Conservation (phyloP, 2,797 vertebrate genomes). For the Hemibagrus guttatus region DNA sequence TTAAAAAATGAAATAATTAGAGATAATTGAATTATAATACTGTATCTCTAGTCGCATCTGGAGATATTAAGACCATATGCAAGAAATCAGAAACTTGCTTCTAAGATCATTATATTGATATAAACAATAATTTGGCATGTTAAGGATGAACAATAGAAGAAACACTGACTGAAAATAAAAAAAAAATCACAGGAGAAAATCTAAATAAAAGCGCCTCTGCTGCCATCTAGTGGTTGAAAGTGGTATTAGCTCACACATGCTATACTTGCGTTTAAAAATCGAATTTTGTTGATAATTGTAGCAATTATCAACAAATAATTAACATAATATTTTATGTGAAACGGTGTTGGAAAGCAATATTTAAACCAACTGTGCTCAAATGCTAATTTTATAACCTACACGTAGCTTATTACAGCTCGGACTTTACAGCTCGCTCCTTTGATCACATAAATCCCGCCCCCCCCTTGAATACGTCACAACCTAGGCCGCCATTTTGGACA, state of each 20-base stretch:
- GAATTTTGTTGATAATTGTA: not conserved
- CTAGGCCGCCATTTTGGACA: constrained; percentile 4
- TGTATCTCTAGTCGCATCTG: not conserved
- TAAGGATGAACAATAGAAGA: not conserved
- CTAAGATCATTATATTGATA: not conserved
- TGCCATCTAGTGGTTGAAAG: constrained; percentile 32
- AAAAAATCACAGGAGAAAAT: not conserved
- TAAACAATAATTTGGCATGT: not conserved
- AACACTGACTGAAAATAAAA: not conserved
- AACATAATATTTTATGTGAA: too few relatives aligned
- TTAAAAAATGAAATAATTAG: not conserved
- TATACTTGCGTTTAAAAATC: not conserved
- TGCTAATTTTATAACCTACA: not conserved
- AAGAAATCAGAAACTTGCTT: not conserved
- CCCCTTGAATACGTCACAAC: not conserved
- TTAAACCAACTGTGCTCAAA: not conserved
- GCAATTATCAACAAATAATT: too few relatives aligned
- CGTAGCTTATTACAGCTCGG: not conserved
- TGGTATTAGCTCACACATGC: not conserved
- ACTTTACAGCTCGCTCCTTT: too few relatives aligned
- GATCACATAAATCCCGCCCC: not conserved
- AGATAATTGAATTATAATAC: not conserved
- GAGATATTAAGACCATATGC: not conserved
- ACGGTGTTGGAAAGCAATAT: not conserved
- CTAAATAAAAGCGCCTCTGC: not conserved